Percentiles rank a stretch among this genome's conserved stretches.
These are phyloP conservation scores for Lacerta viridis DNA, from an alignment of 2,797 vertebrate species.

Conservation along the genomic window DNA sequence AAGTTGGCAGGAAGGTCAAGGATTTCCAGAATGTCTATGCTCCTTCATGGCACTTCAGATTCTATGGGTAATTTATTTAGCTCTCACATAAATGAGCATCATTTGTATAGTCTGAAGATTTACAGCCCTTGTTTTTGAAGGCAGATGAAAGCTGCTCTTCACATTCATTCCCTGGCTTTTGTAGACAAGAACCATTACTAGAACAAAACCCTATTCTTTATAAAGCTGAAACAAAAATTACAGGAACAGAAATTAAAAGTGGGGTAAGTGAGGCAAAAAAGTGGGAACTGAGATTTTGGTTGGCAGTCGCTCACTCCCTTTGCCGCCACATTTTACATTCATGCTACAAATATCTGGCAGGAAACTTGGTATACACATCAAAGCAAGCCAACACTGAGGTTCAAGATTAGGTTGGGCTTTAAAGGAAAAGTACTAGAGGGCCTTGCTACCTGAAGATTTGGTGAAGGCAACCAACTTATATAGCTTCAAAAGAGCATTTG, in stretches of 20 bases:
- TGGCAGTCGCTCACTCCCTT: not conserved
- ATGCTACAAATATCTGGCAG: not conserved
- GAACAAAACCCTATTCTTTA: not conserved
- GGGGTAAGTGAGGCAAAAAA: not conserved
- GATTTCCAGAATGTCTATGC: not conserved
- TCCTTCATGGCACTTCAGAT: not conserved
- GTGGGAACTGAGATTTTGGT: not conserved
- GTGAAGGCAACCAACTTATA: no score
- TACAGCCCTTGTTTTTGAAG: not conserved
- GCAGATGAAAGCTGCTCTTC: not conserved
- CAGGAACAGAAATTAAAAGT: not conserved
- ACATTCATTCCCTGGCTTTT: not conserved
- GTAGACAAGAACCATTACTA: not conserved
- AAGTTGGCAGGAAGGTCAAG: no score
- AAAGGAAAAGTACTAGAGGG: no score
- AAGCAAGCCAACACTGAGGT: not conserved
- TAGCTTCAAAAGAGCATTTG: no score
- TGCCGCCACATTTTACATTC: not conserved
- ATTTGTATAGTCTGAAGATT: not conserved
- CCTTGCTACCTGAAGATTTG: no score
- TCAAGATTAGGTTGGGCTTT: not conserved
- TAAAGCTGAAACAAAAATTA: not conserved
- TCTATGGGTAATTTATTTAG: not conserved
- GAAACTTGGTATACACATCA: not conserved
- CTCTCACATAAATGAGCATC: not conserved